Percentiles rank a stretch among this genome's conserved stretches.
These are phyloP conservation scores for Ophiodon elongatus DNA, from an alignment of 2,113 vertebrate species.

Conservation along the genomic window DNA sequence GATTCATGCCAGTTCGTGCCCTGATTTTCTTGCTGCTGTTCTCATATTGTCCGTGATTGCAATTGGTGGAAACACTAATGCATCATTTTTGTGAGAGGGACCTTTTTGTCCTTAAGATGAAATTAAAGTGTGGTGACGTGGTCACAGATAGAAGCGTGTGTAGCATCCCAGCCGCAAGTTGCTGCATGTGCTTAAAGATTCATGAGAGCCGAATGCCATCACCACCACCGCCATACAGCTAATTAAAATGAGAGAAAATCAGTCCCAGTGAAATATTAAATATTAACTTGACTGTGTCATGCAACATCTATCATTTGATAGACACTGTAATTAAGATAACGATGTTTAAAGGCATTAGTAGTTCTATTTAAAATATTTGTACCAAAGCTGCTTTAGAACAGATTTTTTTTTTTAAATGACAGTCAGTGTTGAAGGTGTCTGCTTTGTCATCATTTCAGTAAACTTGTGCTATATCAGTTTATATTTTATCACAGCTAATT, in stretches of 20 bases:
- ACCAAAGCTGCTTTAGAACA: constrained; percentile 30
- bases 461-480: constrained; percentile 8
- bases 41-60: constrained; percentile 23
- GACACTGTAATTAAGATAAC: constrained; percentile 77
- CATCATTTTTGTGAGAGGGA: constrained; percentile 44
- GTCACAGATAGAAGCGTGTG: constrained; percentile 43
- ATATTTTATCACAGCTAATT: not conserved
- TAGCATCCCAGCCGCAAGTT: constrained; percentile 14
- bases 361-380: constrained; percentile 67
- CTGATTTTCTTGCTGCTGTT: not conserved
- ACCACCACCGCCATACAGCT: constrained; percentile 27
- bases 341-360: constrained; percentile 70
- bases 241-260: constrained; percentile 63
- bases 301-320: constrained; percentile 70
- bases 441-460: constrained; percentile 48
- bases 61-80: constrained; percentile 23
- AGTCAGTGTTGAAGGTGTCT: constrained; percentile 46
- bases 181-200: constrained; percentile 36
- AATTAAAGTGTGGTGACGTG: constrained; percentile 23
- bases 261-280: constrained; percentile 67
- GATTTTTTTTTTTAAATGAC: constrained; percentile 34
- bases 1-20: no score
- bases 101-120: constrained; percentile 18
- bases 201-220: constrained; percentile 24
- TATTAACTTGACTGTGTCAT: constrained; percentile 68